Base-by-base conservation (phyloP, 2,797 vertebrate species). In the Salarias fasciatus region DNA sequence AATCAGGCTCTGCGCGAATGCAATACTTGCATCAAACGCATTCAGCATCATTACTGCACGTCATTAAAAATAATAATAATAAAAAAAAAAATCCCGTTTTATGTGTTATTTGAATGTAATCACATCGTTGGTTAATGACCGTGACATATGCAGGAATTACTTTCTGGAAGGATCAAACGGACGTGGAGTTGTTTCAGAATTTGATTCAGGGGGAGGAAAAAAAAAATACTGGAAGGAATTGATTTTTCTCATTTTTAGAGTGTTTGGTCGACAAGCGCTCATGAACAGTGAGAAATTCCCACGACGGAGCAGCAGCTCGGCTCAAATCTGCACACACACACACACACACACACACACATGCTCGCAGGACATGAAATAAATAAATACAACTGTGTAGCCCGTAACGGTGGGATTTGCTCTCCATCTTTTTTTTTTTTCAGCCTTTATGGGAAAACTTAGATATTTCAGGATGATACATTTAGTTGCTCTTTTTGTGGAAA, bases 261-360 rank as follows among this genome's bases (percentile, higher is more conserved):
- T 35, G 9, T 14, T 43, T 42, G 3, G 12, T 62, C 52, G 44
- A 2, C 1, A 4, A 13, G 8, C 43, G n/a, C 43, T 8, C 5
- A 15, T 18, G 2, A 44, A 33, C 55, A 10, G 35, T n/a, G 48
- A 41, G 10, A 18, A 42, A 12, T 7, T 12, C 11, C 24, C 11
- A 2, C 8, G 49, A 40, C 33, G 12, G 29, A 24, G 11, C 46
- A 30, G 9, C 2, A 40, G 8, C 5, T 38, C 18, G 51, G 46
- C 37, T 38, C 2, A 46, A 59, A 63, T 15, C 41, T 43, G 8
- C 49, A 15, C 35, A 54, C 49, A 50, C 11, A 18, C 11, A 31
- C 11, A 65, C 49, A 15, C 35, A 54, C 49, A 50, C 11, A 18
- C 11, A 31, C 11, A 65, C 11, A 60, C 45, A 41, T 15, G 54